Conservation (phyloP, 2,888 invertebrate species). For the Tillus elongatus region DNA sequence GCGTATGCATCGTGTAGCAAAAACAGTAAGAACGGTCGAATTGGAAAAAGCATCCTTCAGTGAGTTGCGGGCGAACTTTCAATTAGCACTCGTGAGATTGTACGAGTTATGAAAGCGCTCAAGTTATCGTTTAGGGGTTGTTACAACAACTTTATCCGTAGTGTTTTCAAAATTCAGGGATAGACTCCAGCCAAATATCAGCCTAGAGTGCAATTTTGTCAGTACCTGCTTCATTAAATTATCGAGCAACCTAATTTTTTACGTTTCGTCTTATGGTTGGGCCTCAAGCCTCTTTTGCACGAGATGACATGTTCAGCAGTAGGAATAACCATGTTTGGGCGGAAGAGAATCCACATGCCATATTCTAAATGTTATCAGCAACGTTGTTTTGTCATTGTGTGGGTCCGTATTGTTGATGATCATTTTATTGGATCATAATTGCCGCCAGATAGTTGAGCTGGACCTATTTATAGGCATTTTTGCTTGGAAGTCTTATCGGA, state of each 20-base stretch:
- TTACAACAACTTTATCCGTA: neutral
- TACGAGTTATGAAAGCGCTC: neutral
- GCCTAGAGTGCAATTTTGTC: neutral
- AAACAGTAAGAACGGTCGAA: neutral
- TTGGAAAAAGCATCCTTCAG: neutral
- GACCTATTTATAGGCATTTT: too few relatives aligned
- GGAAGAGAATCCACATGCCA: neutral
- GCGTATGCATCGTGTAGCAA: neutral
- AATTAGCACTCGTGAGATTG: neutral
- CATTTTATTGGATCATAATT: too few relatives aligned
- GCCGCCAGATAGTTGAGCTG: too few relatives aligned
- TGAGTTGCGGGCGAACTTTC: neutral
- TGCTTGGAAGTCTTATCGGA: too few relatives aligned
- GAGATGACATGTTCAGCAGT: too few relatives aligned
- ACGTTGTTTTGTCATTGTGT: too few relatives aligned
- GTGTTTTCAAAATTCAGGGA: neutral
- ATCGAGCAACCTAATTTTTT: neutral
- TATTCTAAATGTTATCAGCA: neutral
- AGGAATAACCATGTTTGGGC: too few relatives aligned
- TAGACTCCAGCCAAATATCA: neutral
- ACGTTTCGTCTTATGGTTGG: neutral
- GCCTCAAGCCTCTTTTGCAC: neutral
- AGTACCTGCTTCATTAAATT: neutral
- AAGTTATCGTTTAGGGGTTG: neutral
- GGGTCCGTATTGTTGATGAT: too few relatives aligned